A percentile compares a stretch with the other conserved stretches of the same genome.
Evolutionary conservation across 2,797 vertebrate species (phyloP).

Genomic region (Eurystomus glaucurus): DNA sequence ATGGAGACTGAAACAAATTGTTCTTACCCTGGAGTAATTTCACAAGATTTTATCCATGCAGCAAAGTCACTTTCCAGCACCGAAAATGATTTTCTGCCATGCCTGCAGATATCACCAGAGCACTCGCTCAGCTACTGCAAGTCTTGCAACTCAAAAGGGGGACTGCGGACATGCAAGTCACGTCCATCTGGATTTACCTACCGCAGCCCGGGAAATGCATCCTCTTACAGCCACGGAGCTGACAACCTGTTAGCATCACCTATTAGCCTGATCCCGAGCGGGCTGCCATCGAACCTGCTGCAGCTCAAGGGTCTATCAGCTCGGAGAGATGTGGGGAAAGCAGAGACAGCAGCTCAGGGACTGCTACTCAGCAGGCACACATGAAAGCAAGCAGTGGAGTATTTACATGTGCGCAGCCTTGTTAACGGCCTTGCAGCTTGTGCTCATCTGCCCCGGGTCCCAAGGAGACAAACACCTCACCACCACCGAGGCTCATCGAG

Average conservation of each 20-base stretch:
- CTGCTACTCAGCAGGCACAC: background rate
- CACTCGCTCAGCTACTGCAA: background rate
- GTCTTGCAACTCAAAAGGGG: background rate
- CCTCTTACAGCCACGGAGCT: slow-evolving; percentile 17
- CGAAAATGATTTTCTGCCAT: slow-evolving; percentile 38
- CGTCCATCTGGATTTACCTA: background rate
- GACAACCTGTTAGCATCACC: slow-evolving; percentile 53
- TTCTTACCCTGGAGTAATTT: slow-evolving; percentile 42
- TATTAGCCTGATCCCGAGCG: background rate
- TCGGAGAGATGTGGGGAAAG: background rate
- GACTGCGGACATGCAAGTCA: background rate
- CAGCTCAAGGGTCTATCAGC: background rate
- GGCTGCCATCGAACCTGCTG: background rate
- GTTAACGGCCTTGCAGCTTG: background rate
- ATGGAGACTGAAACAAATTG: slow-evolving; percentile 54
- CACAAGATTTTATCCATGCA: slow-evolving; percentile 53
- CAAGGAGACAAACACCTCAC: fast-evolving
- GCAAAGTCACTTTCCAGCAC: slow-evolving; percentile 46
- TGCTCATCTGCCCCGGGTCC: background rate
- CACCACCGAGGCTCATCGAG: background rate
- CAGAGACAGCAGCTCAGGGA: background rate
- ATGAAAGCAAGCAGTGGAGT: background rate
- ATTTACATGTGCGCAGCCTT: background rate
- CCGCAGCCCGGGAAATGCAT: background rate
- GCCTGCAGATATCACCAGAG: slow-evolving; percentile 25